Conservation (phyloP, 2,888 invertebrate genomes). For the Acleris sparsana region DNA sequence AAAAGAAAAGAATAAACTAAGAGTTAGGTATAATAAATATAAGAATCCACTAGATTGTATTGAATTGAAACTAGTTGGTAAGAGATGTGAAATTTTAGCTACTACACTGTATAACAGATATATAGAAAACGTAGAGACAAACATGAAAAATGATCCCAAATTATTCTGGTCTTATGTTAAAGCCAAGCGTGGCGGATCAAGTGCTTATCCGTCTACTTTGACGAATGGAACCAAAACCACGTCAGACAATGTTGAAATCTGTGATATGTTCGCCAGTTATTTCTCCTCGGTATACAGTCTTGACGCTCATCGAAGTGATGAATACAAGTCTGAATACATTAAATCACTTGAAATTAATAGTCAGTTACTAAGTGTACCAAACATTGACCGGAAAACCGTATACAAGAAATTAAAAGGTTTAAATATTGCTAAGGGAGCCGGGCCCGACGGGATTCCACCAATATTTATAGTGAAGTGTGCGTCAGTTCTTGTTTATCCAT, state of each 20-base stretch:
- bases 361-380: no score
- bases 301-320: no score
- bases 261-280: conserved; percentile 8
- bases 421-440: no score
- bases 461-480: neutral
- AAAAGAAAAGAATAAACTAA: conserved; percentile 31
- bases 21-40: conserved; percentile 27
- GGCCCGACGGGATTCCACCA: no score
- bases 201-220: conserved; percentile 17
- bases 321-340: no score
- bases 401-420: no score
- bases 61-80: conserved; percentile 12
- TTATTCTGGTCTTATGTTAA: conserved; percentile 28
- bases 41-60: conserved; percentile 30
- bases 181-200: conserved; percentile 27
- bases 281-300: no score
- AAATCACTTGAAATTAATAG: no score
- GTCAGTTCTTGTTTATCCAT: neutral
- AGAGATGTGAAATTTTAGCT: neutral
- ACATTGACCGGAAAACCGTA: no score
- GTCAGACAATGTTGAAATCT: neutral
- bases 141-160: conserved; percentile 22
- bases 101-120: neutral
- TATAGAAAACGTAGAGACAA: conserved; percentile 7
- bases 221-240: conserved; percentile 10